Evolutionary conservation across 1,140 invertebrate genomes (phyloP).

Genomic region (Drosophila pachea): DNA sequence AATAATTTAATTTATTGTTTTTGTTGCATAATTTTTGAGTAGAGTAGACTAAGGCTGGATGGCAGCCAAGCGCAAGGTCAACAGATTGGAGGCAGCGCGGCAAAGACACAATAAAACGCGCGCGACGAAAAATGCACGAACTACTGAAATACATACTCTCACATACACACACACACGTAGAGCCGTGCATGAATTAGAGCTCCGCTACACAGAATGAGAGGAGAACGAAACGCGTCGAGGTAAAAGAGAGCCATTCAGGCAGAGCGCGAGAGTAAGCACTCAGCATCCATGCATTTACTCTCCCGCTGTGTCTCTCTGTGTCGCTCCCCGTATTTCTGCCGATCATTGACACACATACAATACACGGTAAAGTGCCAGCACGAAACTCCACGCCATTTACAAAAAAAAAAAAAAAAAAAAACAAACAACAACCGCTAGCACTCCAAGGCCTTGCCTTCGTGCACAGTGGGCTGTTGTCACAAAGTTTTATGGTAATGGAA

Average conservation of each 20-base stretch:
- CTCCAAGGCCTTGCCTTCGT: conserved; percentile 19
- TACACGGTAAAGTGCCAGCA: background rate
- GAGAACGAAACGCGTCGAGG: too few relatives aligned
- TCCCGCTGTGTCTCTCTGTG: background rate
- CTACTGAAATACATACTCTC: background rate
- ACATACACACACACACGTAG: background rate
- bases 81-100: background rate
- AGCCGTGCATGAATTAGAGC: background rate
- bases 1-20: conserved; percentile 6
- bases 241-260: background rate
- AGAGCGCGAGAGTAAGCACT: background rate
- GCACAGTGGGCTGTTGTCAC: conserved; percentile 54
- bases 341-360: conserved; percentile 16
- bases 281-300: conserved; percentile 1
- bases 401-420: conserved; percentile 28
- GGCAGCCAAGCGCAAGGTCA: conserved; percentile 16
- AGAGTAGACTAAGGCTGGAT: conserved; percentile 3
- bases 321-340: too few relatives aligned
- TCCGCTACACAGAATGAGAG: background rate
- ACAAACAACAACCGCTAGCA: conserved; percentile 18
- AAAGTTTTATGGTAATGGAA: background rate
- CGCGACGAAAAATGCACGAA: conserved; percentile 9
- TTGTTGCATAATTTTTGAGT: conserved; percentile 3
- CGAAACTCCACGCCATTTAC: conserved; percentile 12
- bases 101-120: conserved; percentile 10